Percentiles rank a stretch among this genome's conserved stretches.
phyloP scores from a whole-genome alignment of 1,140 invertebrate species.

The Diprion similis region DNA sequence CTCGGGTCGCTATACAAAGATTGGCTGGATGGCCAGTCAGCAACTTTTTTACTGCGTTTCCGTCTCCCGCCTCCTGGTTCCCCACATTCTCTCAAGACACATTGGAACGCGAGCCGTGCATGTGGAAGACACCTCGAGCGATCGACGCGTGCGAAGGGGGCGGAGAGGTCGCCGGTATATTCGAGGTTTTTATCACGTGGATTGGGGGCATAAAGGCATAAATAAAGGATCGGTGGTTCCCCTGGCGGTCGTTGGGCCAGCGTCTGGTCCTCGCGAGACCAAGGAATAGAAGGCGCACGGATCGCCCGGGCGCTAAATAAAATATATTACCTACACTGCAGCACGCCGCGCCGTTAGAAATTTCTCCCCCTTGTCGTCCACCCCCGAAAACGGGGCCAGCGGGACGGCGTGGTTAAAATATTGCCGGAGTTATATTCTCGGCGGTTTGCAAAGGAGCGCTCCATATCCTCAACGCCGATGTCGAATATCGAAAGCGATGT shows the following conservation, averaged over 20 bases:
- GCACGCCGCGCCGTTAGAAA: background rate
- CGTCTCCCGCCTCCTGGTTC: background rate
- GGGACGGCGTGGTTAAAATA: conserved; percentile 12
- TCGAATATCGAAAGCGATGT: background rate
- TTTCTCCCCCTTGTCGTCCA: background rate
- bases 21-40: background rate
- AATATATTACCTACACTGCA: conserved; percentile 2
- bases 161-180: background rate
- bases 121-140: background rate
- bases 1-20: background rate
- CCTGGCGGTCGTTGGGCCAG: conserved; percentile 32
- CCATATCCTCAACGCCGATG: background rate
- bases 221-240: conserved; percentile 30
- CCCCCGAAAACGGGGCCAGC: conserved; percentile 1
- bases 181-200: conserved; percentile 28
- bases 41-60: background rate
- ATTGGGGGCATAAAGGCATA: conserved; percentile 29
- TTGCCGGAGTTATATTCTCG: conserved; percentile 19
- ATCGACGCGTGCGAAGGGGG: background rate
- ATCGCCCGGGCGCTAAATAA: background rate
- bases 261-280: conserved; percentile 25
- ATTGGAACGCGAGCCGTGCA: background rate
- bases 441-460: background rate
- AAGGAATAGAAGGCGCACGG: conserved; percentile 15
- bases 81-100: background rate